phyloP scores from a whole-genome alignment of 2,797 vertebrate species.

The Lacerta viridis region DNA sequence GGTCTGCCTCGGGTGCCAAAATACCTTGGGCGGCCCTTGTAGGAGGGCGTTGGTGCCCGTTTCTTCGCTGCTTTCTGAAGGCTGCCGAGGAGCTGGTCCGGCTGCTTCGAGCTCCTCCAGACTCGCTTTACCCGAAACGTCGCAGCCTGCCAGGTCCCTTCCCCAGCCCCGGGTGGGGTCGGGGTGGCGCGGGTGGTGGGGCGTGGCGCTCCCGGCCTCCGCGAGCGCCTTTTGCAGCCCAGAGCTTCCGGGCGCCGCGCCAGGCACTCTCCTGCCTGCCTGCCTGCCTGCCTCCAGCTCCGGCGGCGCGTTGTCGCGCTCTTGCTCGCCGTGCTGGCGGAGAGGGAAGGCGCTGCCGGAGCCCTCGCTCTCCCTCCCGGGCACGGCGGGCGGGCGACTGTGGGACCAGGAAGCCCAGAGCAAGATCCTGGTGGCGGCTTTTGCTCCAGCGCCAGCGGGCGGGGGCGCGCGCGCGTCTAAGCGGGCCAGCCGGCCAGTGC shows the following conservation, averaged over 20 bases:
- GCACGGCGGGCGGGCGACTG: not conserved
- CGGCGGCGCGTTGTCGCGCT: constrained; percentile 1
- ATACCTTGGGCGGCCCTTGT: too few relatives aligned
- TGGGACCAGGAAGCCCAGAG: constrained; percentile 12
- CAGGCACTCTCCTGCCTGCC: constrained; percentile 17
- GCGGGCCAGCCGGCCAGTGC: not conserved
- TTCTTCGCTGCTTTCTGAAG: not conserved
- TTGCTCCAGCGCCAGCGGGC: not conserved
- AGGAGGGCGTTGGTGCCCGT: too few relatives aligned
- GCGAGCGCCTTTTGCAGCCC: constrained; percentile 19
- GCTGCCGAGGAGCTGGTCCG: not conserved
- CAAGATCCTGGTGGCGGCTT: constrained; percentile 36
- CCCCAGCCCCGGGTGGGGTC: not conserved
- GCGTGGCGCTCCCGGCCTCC: not conserved
- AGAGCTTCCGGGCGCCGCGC: not conserved
- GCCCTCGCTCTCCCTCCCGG: not conserved
- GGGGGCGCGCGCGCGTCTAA: not conserved
- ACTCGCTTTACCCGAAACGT: constrained; percentile 17
- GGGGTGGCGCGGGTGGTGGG: too few relatives aligned
- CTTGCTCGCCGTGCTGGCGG: not conserved
- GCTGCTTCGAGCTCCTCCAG: constrained; percentile 7
- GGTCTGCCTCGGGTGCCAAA: too few relatives aligned
- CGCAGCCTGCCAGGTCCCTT: not conserved
- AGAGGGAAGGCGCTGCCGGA: constrained; percentile 21
- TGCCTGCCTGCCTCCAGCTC: constrained; percentile 29